Percentiles rank a stretch among this genome's conserved stretches.
Conservation (phyloP, 2,888 invertebrate species). For the Cyclophora albipunctata region DNA sequence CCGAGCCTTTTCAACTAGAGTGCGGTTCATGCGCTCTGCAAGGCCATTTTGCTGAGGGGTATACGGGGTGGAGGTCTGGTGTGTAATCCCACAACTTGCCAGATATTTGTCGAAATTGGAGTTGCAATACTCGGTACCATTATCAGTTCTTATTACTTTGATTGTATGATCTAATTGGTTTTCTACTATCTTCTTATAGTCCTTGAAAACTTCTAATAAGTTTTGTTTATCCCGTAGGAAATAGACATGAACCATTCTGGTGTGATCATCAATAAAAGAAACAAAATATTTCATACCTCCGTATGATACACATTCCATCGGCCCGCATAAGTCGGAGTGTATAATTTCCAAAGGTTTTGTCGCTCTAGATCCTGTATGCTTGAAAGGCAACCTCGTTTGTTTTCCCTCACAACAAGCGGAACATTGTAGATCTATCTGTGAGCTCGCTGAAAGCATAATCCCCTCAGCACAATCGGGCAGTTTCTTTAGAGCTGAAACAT, state of each 20-base stretch:
- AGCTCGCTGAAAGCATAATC: too few species aligned
- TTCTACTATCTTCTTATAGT: not conserved
- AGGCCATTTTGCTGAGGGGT: constrained; percentile 6
- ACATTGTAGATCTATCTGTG: too few species aligned
- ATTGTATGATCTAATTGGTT: not conserved
- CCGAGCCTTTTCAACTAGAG: constrained; percentile 4
- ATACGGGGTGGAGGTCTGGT: not conserved
- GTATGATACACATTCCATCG: too few species aligned
- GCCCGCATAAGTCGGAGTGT: too few species aligned
- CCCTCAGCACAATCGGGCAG: too few species aligned
- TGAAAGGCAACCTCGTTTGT: too few species aligned
- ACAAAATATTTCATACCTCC: not conserved
- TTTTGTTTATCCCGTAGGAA: not conserved
- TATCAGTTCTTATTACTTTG: not conserved
- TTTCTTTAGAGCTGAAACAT: too few species aligned
- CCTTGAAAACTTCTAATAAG: not conserved
- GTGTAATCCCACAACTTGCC: not conserved
- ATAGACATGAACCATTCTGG: not conserved
- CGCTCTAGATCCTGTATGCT: too few species aligned
- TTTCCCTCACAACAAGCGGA: too few species aligned
- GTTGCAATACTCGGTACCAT: not conserved
- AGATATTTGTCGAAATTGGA: not conserved
- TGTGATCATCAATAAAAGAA: not conserved
- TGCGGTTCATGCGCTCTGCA: constrained; percentile 6
- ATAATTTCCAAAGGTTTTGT: too few species aligned